Evolutionary conservation across 2,113 vertebrate genomes (phyloP).

Genomic region (Lepus europaeus): DNA sequence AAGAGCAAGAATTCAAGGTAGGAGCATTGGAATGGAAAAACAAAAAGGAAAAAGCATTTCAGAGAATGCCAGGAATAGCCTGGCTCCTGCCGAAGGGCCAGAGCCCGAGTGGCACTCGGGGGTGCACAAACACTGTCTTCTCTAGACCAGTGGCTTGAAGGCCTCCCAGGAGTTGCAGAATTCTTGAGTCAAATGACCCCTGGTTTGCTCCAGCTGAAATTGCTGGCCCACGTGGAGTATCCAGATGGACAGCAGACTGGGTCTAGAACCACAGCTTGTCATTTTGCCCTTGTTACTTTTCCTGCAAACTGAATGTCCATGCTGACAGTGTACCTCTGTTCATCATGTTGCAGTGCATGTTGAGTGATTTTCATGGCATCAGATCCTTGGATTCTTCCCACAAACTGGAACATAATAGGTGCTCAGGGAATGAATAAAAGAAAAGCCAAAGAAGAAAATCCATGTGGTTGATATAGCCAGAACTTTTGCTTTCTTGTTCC

Average conservation of each 20-base stretch:
- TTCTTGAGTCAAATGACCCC: not conserved
- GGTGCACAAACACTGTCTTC: not conserved
- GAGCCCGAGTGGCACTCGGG: not conserved
- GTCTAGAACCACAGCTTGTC: not conserved
- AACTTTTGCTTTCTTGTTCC: not conserved
- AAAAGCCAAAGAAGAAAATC: not conserved
- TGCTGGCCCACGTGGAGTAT: not conserved
- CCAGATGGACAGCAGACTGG: not conserved
- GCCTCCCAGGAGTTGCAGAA: not conserved
- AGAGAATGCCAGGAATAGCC: not conserved
- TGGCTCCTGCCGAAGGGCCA: not conserved
- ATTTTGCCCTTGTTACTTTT: not conserved
- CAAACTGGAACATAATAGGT: conserved; percentile 13
- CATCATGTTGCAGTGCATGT: not conserved
- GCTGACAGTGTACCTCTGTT: not conserved
- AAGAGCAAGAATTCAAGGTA: not conserved
- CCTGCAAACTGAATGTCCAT: not conserved
- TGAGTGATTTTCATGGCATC: not conserved
- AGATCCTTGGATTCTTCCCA: conserved; percentile 18
- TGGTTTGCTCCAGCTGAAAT: not conserved
- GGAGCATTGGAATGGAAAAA: not conserved
- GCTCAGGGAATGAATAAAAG: conserved; percentile 15
- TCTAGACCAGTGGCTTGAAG: not conserved
- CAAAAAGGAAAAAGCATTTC: not conserved
- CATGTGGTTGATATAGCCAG: not conserved